Conservation (phyloP, 2,888 invertebrate genomes). For the Eristalis intricaria region DNA sequence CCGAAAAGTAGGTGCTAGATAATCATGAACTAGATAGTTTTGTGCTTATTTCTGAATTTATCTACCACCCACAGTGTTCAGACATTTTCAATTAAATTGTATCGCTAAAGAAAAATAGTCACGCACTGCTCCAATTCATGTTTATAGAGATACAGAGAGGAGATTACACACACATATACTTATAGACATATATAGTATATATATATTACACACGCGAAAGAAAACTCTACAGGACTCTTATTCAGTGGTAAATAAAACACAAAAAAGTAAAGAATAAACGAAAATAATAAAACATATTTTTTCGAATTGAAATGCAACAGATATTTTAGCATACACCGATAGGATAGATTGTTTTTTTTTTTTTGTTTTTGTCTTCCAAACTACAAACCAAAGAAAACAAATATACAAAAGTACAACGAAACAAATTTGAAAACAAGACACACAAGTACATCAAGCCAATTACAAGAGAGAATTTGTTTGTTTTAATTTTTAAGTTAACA, state of each 20-base stretch:
- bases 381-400: slow-evolving; percentile 55
- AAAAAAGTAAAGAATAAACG: slow-evolving; percentile 54
- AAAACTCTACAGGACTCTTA: slow-evolving; percentile 57
- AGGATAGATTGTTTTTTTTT: slow-evolving; percentile 52
- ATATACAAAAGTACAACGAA: slow-evolving; percentile 25
- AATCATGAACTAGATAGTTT: not conserved
- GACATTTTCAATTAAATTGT: slow-evolving; percentile 5
- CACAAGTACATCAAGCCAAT: slow-evolving; percentile 60
- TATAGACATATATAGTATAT: slow-evolving; percentile 8
- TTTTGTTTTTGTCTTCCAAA: slow-evolving; percentile 65
- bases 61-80: slow-evolving; percentile 34
- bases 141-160: slow-evolving; percentile 36
- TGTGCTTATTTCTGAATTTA: not conserved
- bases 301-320: slow-evolving; percentile 51
- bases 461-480: slow-evolving; percentile 67
- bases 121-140: slow-evolving; percentile 63
- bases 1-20: slow-evolving; percentile 34
- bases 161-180: slow-evolving; percentile 42
- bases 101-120: slow-evolving; percentile 69
- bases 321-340: slow-evolving; percentile 63
- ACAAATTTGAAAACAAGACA: slow-evolving; percentile 44
- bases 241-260: slow-evolving; percentile 10
- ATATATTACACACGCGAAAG: slow-evolving; percentile 56
- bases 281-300: not conserved
- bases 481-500: slow-evolving; percentile 72